phyloP scores from a whole-genome alignment of 2,113 vertebrate genomes.

The Tympanuchus pallidicinctus region DNA sequence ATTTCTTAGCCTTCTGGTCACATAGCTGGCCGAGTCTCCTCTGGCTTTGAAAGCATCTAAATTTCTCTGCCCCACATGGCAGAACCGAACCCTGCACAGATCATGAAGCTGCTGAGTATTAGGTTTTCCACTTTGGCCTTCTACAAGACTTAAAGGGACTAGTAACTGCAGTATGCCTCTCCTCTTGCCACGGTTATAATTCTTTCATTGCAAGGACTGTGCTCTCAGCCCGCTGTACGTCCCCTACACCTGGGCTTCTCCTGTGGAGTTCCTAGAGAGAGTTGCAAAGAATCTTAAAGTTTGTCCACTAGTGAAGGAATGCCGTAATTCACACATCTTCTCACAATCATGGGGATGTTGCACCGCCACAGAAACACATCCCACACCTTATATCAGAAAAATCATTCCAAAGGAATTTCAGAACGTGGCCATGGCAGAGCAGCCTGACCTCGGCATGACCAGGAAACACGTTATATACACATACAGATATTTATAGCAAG shows the following conservation, averaged over 20 bases:
- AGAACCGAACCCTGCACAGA: background rate
- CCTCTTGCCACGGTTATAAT: background rate
- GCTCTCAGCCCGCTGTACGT: background rate
- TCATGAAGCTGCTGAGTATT: background rate
- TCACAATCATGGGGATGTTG: background rate
- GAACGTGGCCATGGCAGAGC: background rate
- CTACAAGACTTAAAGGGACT: background rate
- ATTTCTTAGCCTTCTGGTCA: background rate
- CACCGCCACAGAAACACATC: background rate
- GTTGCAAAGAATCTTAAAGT: background rate
- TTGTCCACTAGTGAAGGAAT: background rate
- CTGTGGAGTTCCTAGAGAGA: background rate
- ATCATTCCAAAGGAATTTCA: constrained; percentile 18
- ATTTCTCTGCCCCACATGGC: background rate
- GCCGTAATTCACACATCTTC: background rate
- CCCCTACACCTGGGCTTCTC: background rate
- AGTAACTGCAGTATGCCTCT: background rate
- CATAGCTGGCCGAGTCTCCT: background rate
- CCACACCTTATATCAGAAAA: background rate
- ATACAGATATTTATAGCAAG: constrained; percentile 68
- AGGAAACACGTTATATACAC: constrained; percentile 43
- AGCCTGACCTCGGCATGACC: background rate
- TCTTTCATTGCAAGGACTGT: background rate
- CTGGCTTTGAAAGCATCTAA: constrained; percentile 4
- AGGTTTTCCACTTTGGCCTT: background rate